Base-by-base conservation (phyloP, 1,140 invertebrate genomes). In the Apocrypta bakeri region DNA sequence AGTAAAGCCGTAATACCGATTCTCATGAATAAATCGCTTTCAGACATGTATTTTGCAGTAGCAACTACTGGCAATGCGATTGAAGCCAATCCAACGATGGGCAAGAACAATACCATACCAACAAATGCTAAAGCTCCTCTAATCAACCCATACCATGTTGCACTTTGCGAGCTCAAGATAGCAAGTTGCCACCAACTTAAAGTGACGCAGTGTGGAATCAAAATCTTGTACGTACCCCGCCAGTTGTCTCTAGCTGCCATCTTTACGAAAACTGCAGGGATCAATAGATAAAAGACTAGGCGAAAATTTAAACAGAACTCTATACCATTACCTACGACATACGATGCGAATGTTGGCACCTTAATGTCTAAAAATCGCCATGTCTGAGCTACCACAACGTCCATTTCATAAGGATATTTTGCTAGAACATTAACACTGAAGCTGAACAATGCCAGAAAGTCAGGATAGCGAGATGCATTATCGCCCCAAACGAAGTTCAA, bases 121-220 rank as follows among this genome's bases (percentile, higher is more conserved):
- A 96, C 95, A 25, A 97, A 85, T 0, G 95, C 96, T 7, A 97
- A 89, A 6, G 95, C 95, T 0, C 95, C 96, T 42, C 97, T 91
- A 40, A 96, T 94, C 17, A 97, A 88, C 0, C 96, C 96, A 87
- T 96, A 96, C 91, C 95, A 96, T 0, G 96, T 97, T 37, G 96
- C 95, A 33, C 95, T 95, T 86, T 96, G 96, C 0, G 96, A 96
- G 84, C 95, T 95, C 3, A 96, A 93, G 83, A 97, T 94, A 48
- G 95, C 96, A 85, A 97, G 94, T 86, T 97, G 96, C 88, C 97
- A 94, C 97, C 97, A 98, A 86, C 96, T 96, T 8, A 97, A 92
- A 0, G 96, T 96, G 0, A 97, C 96, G 69, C 96, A 96, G 90
- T 98, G 97, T 0, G 97, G 97, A 61, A 98, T 94, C 0, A 97